phyloP scores from a whole-genome alignment of 2,797 vertebrate species.

The Pagetopsis macropterus region DNA sequence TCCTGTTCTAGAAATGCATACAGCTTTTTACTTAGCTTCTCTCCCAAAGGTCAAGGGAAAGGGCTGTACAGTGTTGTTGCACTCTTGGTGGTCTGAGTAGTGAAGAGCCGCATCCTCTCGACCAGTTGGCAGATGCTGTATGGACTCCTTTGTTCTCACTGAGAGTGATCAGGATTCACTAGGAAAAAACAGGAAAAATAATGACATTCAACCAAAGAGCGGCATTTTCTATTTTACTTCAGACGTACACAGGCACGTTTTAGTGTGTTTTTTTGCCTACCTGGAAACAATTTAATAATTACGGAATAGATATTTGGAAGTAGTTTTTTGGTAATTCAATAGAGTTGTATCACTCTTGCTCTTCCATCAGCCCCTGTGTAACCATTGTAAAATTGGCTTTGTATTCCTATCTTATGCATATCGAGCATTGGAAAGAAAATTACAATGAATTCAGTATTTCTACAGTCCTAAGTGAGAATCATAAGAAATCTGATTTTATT shows the following conservation, averaged over 20 bases:
- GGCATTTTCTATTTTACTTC: not conserved
- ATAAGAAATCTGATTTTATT: not conserved
- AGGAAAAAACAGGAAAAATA: conserved; percentile 14
- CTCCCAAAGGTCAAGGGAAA: conserved; percentile 74
- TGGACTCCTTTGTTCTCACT: conserved; percentile 65
- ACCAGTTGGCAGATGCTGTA: conserved; percentile 67
- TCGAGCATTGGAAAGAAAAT: not conserved
- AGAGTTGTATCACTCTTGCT: not conserved
- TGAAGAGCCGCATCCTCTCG: conserved; percentile 37
- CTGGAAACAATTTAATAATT: not conserved
- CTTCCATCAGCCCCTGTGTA: not conserved
- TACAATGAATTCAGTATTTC: not conserved
- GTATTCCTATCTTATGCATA: not conserved
- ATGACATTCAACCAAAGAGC: too few relatives aligned
- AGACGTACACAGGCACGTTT: not conserved
- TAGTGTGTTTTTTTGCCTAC: not conserved
- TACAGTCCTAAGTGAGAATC: not conserved
- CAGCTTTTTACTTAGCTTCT: conserved; percentile 45
- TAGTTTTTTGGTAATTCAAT: not conserved
- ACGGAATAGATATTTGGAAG: not conserved
- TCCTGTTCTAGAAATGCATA: conserved; percentile 18
- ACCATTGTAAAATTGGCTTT: not conserved
- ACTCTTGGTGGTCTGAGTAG: conserved; percentile 58
- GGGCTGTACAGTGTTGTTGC: conserved; percentile 72
- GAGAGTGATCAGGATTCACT: conserved; percentile 57